These are phyloP conservation scores for Ophioderma brevispina DNA, from an alignment of 35 echinoderm and acorn worm species.

Conservation along the genomic window DNA sequence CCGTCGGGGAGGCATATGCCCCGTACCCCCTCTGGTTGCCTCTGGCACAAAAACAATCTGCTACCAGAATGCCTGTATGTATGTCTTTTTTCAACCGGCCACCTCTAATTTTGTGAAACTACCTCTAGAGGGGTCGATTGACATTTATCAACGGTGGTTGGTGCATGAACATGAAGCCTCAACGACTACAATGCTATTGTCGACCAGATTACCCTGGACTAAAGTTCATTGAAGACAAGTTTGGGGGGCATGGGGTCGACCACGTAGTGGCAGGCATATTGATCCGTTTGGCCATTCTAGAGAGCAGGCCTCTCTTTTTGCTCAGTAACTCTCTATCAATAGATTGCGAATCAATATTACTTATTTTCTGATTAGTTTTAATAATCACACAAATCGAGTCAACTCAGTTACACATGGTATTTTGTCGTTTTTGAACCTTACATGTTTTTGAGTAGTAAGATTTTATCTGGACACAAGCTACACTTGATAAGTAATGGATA, in stretches of 20 bases:
- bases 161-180: constrained; percentile 99
- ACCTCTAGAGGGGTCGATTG: constrained; percentile 93
- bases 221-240: constrained; percentile 85
- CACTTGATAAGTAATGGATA: too few species aligned
- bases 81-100: too few species aligned
- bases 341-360: too few species aligned
- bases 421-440: too few species aligned
- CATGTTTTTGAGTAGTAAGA: too few species aligned
- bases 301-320: constrained; percentile 93
- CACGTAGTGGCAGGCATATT: constrained; percentile 88
- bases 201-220: constrained; percentile 92
- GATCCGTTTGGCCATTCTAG: constrained; percentile 98
- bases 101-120: too few species aligned
- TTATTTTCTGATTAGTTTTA: too few species aligned
- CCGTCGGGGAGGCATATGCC: too few species aligned
- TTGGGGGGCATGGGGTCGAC: constrained; percentile 91
- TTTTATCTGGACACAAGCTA: too few species aligned
- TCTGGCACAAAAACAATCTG: background rate
- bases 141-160: constrained; percentile 99
- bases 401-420: too few species aligned
- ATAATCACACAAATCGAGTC: too few species aligned
- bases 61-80: background rate
- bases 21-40: too few species aligned
- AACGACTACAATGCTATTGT: constrained; percentile 98
- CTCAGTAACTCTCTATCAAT: constrained; percentile 83